Conservation (phyloP, 2,888 invertebrate species). For the Microplitis deprimator region DNA sequence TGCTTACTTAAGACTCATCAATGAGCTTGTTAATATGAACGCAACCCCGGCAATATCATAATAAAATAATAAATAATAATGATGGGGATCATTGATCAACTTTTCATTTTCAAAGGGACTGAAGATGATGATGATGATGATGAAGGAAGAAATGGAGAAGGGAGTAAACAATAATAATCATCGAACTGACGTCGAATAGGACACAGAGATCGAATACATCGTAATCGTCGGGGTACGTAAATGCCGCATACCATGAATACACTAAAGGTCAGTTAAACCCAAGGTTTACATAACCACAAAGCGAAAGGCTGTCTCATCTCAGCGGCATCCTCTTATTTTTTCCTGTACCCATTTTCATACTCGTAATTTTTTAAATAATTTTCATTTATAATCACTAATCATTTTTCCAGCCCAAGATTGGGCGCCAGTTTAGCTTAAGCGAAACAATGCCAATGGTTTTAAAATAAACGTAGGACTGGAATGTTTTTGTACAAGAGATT, state of each 20-base stretch:
- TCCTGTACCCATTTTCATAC: conserved; percentile 10
- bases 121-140: not conserved
- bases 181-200: conserved; percentile 40
- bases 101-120: not conserved
- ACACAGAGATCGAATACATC: conserved; percentile 50
- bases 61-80: not conserved
- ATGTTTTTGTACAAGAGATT: not conserved
- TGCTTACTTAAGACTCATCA: not conserved
- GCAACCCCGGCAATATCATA: too few species aligned
- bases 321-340: conserved; percentile 23
- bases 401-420: not conserved
- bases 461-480: not conserved
- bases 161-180: conserved; percentile 41
- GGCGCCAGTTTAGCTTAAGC: not conserved
- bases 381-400: not conserved
- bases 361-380: not conserved
- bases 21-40: not conserved
- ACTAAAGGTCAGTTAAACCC: conserved; percentile 67
- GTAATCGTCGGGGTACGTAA: conserved; percentile 60
- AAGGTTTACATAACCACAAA: conserved; percentile 67
- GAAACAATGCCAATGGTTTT: not conserved
- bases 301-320: conserved; percentile 68
- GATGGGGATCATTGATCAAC: not conserved
- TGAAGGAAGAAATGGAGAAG: not conserved
- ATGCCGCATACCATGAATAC: conserved; percentile 67